phyloP scores from a whole-genome alignment of 2,888 invertebrate genomes.

The Craniophora ligustri region DNA sequence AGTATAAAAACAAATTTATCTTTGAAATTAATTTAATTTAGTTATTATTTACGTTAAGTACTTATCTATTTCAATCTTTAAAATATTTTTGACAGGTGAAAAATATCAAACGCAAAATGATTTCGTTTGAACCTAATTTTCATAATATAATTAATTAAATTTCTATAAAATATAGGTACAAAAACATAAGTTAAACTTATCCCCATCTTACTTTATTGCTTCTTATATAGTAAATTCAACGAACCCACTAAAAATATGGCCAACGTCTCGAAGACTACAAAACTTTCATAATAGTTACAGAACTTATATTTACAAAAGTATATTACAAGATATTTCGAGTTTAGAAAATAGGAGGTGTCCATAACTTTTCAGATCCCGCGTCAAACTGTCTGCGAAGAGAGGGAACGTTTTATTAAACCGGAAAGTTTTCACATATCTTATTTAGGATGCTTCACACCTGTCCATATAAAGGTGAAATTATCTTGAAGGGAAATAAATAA shows the following conservation, averaged over 20 bases:
- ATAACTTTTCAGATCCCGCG: conserved; percentile 18
- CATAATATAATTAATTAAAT: too few relatives aligned
- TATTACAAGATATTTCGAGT: conserved; percentile 39
- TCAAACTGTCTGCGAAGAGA: conserved; percentile 44
- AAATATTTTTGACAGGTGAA: too few relatives aligned
- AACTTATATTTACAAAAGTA: conserved; percentile 31
- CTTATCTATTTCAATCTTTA: too few relatives aligned
- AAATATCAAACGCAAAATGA: too few relatives aligned
- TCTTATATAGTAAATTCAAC: conserved; percentile 23
- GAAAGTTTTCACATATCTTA: conserved; percentile 33
- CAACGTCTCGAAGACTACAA: conserved; percentile 1
- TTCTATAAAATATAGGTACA: neutral
- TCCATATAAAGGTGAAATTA: conserved; percentile 8
- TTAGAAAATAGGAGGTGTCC: conserved; percentile 8
- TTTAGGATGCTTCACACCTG: conserved; percentile 19
- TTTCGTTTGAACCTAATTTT: too few relatives aligned
- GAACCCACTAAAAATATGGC: conserved; percentile 16
- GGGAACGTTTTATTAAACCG: conserved; percentile 37
- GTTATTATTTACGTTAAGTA: too few relatives aligned
- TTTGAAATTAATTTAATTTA: too few relatives aligned
- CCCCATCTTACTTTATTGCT: neutral
- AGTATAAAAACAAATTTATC: too few relatives aligned
- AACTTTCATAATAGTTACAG: conserved; percentile 28
- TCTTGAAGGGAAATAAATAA: conserved; percentile 4
- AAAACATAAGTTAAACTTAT: neutral